Evolutionary conservation across 1,140 invertebrate genomes (phyloP), one percentile per base, ranked within the genome.

Genomic region (Proctacanthus coquilletti): DNA sequence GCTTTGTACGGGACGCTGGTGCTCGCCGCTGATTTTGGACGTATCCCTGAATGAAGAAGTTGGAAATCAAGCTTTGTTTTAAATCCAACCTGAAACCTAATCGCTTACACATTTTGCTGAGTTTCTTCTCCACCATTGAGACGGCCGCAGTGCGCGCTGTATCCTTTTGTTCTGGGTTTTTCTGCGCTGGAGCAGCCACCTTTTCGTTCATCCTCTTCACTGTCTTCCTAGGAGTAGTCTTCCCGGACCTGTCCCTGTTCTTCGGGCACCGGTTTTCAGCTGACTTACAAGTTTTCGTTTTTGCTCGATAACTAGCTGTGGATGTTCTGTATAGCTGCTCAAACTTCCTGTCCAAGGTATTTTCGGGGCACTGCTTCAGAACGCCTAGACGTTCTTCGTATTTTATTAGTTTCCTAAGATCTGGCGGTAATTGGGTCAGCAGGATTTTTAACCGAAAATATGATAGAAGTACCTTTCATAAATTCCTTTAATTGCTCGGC

Each of bases 401-500:
- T 42, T 54, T 56, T 40, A 56, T 56, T 44, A 56, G 47, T 30
- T 54, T 54, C 32, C 53, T 50, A 34, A 56, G 34, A 51, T 56
- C 53, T 56, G 40, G 11, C n/a, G n/a, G n/a, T n/a, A n/a, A n/a
- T n/a, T n/a, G n/a, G n/a, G n/a, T n/a, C n/a, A 8, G 6, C n/a
- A 25, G 6, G n/a, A 25, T 8, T 25, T 13, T 13, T 14, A 29
- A 29, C 3, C 9, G 3, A 29, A 29, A 3, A 29, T 13, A 13
- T 3, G 4, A 29, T 4, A 29, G 3, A 29, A 49, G 52, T 57
- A 66, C 64, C 64, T 59, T 56, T 61, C 42, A 66, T 55, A 54
- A 68, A 68, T 49, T 65, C 64, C 51, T 66, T 66, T 43, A 68
- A 51, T 50, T 66, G 64, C 47, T 59, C 50, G 21, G 56, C 57